These are phyloP conservation scores for Caenorhabditis panamensis DNA, from an alignment of 2,888 invertebrate genomes.

Conservation along the genomic window DNA sequence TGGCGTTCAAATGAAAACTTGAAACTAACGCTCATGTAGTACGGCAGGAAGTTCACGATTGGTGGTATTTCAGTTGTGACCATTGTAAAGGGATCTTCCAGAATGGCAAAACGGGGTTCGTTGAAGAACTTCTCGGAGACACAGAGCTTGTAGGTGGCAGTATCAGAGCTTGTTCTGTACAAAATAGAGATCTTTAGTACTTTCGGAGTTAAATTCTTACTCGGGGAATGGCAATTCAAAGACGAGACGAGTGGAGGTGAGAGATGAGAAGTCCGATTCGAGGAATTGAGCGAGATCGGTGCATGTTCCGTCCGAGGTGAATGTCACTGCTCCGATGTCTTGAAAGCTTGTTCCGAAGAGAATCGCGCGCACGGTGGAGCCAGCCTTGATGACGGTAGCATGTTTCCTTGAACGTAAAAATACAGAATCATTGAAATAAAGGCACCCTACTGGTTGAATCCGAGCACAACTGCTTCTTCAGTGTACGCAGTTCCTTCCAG, in stretches of 20 bases:
- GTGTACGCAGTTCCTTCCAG: constrained; percentile 11
- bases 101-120: constrained; percentile 12
- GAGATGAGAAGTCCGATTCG: constrained; percentile 47
- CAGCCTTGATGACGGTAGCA: constrained; percentile 34
- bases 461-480: constrained; percentile 38
- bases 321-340: constrained; percentile 41
- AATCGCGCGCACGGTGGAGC: constrained; percentile 28
- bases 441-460: constrained; percentile 35
- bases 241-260: constrained; percentile 32
- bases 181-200: not conserved
- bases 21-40: constrained; percentile 25
- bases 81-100: constrained; percentile 46
- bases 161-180: constrained; percentile 2
- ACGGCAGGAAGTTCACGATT: constrained; percentile 7
- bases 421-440: too few relatives aligned
- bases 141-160: constrained; percentile 32
- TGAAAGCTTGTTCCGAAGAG: constrained; percentile 52
- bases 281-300: constrained; percentile 29
- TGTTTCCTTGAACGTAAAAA: constrained; percentile 50
- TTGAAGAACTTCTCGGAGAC: constrained; percentile 42
- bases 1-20: not conserved
- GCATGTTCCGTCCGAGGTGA: constrained; percentile 46
- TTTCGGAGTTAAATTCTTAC: constrained; percentile 1
- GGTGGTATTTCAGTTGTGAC: constrained; percentile 44
- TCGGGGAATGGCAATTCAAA: constrained; percentile 26